These are phyloP conservation scores for Scolopax bukidnonensis DNA, from an alignment of 2,797 vertebrate genomes.

Conservation along the genomic window DNA sequence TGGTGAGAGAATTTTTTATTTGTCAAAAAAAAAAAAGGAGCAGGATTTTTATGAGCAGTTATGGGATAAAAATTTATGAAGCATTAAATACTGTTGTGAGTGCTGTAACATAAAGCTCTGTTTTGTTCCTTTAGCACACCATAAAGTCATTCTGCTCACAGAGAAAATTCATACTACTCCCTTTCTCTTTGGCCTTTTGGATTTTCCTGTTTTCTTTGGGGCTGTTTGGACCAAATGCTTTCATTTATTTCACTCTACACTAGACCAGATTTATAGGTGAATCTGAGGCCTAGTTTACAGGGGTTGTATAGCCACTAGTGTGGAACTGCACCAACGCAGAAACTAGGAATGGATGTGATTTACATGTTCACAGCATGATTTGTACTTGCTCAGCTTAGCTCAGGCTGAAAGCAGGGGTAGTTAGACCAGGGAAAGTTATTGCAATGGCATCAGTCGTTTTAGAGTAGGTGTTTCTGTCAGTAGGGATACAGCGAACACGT, in stretches of 20 bases:
- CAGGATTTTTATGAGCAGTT: not conserved
- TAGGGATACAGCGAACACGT: not conserved
- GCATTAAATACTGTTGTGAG: not conserved
- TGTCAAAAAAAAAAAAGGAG: not conserved
- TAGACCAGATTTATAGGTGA: not conserved
- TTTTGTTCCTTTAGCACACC: constrained; percentile 10
- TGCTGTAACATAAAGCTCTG: not conserved
- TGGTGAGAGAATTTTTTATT: not conserved
- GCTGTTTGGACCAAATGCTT: constrained; percentile 31
- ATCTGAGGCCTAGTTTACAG: not conserved
- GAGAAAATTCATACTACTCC: constrained; percentile 26
- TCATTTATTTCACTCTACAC: constrained; percentile 33
- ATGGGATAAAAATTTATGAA: not conserved
- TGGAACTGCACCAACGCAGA: not conserved
- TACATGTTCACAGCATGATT: not conserved
- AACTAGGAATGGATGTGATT: not conserved
- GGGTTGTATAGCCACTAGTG: not conserved
- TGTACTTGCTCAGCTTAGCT: constrained; percentile 7
- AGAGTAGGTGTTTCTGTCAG: not conserved
- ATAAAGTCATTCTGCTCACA: not conserved
- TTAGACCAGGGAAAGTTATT: constrained; percentile 23
- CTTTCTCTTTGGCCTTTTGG: constrained; percentile 23
- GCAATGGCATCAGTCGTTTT: not conserved
- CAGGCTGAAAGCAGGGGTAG: not conserved
- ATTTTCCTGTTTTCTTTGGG: constrained; percentile 38